A percentile compares a stretch with the other conserved stretches of the same genome.
These are phyloP conservation scores for Nyctalus aviator DNA, from an alignment of 2,797 vertebrate species.

Conservation along the genomic window DNA sequence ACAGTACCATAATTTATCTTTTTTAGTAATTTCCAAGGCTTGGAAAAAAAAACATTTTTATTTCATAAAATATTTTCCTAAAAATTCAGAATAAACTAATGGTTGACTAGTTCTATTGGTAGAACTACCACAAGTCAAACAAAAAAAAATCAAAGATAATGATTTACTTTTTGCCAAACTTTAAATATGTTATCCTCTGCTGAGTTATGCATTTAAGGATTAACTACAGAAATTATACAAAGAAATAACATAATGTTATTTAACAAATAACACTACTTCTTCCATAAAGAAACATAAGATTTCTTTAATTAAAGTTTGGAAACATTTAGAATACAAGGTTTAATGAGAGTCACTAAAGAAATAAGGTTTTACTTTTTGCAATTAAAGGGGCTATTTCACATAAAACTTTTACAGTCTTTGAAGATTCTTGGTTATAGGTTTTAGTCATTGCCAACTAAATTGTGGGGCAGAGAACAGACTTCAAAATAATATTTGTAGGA, in stretches of 20 bases:
- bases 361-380: neutral
- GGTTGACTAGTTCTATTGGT: neutral
- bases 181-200: constrained; percentile 29
- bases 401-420: constrained; percentile 21
- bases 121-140: constrained; percentile 21
- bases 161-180: neutral
- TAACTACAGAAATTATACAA: neutral
- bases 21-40: neutral
- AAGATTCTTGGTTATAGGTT: constrained; percentile 53
- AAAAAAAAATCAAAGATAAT: constrained; percentile 41
- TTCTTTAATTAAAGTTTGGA: neutral
- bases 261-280: neutral
- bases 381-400: neutral
- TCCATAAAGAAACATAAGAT: neutral
- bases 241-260: neutral
- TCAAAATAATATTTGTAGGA: neutral
- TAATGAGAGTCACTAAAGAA: constrained; percentile 7
- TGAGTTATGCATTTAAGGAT: constrained; percentile 27
- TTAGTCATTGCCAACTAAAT: constrained; percentile 7
- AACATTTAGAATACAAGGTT: constrained; percentile 30
- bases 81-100: neutral
- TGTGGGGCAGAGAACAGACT: neutral
- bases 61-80: constrained; percentile 27
- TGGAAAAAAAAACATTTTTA: constrained; percentile 23
- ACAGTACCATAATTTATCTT: neutral